phyloP scores from a whole-genome alignment of 2,888 invertebrate genomes.

The Pristionchus japonicus region DNA sequence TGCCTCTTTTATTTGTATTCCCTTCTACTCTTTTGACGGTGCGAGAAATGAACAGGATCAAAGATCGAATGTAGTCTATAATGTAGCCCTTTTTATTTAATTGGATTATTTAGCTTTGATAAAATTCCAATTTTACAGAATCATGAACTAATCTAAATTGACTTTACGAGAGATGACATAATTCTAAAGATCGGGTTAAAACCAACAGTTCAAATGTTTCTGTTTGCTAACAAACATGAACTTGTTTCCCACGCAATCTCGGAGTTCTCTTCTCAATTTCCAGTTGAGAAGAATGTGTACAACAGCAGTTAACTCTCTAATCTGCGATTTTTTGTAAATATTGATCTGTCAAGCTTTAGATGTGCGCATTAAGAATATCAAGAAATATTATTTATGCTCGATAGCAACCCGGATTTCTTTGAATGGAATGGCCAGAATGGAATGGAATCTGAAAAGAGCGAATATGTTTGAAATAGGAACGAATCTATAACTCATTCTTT shows the following conservation, averaged over 20 bases:
- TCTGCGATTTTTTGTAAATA: too few species aligned
- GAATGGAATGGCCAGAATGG: background rate
- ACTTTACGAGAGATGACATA: too few species aligned
- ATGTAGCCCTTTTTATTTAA: too few species aligned
- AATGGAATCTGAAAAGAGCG: background rate
- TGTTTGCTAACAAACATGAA: background rate
- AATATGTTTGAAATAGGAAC: background rate
- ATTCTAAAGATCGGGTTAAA: background rate
- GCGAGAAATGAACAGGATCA: background rate
- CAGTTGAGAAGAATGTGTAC: too few species aligned
- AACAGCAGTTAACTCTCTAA: background rate
- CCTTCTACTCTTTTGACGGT: constrained; percentile 12
- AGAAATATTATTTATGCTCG: background rate
- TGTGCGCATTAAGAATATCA: background rate
- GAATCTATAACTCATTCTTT: background rate
- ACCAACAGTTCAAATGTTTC: background rate
- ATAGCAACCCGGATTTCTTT: background rate
- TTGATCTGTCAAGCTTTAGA: background rate
- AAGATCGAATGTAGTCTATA: too few species aligned
- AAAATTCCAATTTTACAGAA: too few species aligned
- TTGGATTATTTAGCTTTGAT: too few species aligned
- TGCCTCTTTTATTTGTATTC: constrained; percentile 24
- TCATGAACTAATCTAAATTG: too few species aligned
- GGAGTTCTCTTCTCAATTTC: background rate
- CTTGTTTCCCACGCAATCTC: background rate